Evolutionary conservation across 2,888 invertebrate genomes (phyloP).

Genomic region (Drosophila testacea): DNA sequence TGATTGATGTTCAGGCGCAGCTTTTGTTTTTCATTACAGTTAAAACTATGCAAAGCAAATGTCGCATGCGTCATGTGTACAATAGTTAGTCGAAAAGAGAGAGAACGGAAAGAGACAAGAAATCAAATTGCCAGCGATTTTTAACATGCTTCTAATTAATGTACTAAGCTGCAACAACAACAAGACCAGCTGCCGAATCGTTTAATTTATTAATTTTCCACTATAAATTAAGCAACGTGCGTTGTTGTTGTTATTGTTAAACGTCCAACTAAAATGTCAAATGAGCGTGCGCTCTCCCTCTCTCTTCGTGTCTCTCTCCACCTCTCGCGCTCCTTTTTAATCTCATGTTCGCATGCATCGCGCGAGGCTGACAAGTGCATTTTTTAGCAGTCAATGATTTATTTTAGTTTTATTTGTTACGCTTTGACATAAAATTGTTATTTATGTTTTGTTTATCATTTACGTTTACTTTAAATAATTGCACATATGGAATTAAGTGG

Average conservation of each 20-base stretch:
- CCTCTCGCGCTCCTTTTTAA: slow-evolving; percentile 17
- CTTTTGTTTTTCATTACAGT: slow-evolving; percentile 47
- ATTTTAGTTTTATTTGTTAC: slow-evolving; percentile 22
- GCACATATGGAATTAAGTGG: slow-evolving; percentile 63
- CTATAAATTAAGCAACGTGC: slow-evolving; percentile 54
- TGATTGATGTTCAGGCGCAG: slow-evolving; percentile 56
- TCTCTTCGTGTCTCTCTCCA: background rate
- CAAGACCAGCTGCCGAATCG: slow-evolving; percentile 29
- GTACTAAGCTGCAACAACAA: slow-evolving; percentile 16
- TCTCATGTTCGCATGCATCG: slow-evolving; percentile 35
- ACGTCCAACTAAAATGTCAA: slow-evolving; percentile 60
- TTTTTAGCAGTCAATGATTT: slow-evolving; percentile 51
- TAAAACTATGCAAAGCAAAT: slow-evolving; percentile 40
- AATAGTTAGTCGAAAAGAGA: background rate
- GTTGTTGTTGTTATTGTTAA: slow-evolving; percentile 28
- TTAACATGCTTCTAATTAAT: slow-evolving; percentile 54
- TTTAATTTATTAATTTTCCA: slow-evolving; percentile 60
- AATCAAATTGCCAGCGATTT: slow-evolving; percentile 44
- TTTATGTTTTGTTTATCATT: slow-evolving; percentile 26
- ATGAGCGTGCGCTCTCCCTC: slow-evolving; percentile 29
- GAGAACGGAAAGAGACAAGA: slow-evolving; percentile 3
- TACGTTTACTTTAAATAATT: slow-evolving; percentile 51
- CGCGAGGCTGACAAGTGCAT: slow-evolving; percentile 60
- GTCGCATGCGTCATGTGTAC: slow-evolving; percentile 52
- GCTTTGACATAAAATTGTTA: slow-evolving; percentile 22